These are phyloP conservation scores for Drosophila acutilabella DNA, from an alignment of 2,888 invertebrate genomes.

Conservation along the genomic window DNA sequence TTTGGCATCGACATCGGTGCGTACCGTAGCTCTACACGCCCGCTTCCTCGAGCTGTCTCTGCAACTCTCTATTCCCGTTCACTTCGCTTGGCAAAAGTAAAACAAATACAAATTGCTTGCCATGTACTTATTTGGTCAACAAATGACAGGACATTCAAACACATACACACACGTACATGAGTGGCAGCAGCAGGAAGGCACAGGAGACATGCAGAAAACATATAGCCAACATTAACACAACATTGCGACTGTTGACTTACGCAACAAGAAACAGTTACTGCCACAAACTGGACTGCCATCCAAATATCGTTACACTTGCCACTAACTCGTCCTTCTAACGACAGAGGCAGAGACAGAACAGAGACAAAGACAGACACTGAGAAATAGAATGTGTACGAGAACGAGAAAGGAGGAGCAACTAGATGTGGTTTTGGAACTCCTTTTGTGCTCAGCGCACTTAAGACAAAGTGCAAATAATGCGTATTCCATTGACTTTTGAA, in stretches of 20 bases:
- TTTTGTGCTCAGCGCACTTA: slow-evolving; percentile 45
- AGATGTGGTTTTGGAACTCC: slow-evolving; percentile 11
- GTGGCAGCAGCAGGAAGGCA: slow-evolving; percentile 14
- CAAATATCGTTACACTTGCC: slow-evolving; percentile 38
- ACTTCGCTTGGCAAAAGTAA: slow-evolving; percentile 58
- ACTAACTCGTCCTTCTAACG: slow-evolving; percentile 12
- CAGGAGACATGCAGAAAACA: slow-evolving; percentile 47
- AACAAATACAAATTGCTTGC: slow-evolving; percentile 82
- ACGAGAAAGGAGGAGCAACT: not conserved
- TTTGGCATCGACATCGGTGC: slow-evolving; percentile 60
- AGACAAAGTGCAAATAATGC: slow-evolving; percentile 64
- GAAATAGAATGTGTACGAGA: too few species aligned
- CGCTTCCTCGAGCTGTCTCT: slow-evolving; percentile 7
- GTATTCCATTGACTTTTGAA: slow-evolving; percentile 60
- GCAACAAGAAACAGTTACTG: slow-evolving; percentile 73
- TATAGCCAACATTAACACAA: slow-evolving; percentile 80
- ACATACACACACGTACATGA: slow-evolving; percentile 6
- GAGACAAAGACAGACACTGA: not conserved
- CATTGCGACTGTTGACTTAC: slow-evolving; percentile 80
- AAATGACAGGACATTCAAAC: slow-evolving; percentile 76
- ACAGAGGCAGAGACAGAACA: not conserved
- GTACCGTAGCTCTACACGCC: slow-evolving; percentile 38
- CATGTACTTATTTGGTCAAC: slow-evolving; percentile 82
- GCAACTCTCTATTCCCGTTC: slow-evolving; percentile 6
- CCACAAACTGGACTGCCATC: slow-evolving; percentile 51